phyloP scores from a whole-genome alignment of 2,113 vertebrate species.

The Numida meleagris region DNA sequence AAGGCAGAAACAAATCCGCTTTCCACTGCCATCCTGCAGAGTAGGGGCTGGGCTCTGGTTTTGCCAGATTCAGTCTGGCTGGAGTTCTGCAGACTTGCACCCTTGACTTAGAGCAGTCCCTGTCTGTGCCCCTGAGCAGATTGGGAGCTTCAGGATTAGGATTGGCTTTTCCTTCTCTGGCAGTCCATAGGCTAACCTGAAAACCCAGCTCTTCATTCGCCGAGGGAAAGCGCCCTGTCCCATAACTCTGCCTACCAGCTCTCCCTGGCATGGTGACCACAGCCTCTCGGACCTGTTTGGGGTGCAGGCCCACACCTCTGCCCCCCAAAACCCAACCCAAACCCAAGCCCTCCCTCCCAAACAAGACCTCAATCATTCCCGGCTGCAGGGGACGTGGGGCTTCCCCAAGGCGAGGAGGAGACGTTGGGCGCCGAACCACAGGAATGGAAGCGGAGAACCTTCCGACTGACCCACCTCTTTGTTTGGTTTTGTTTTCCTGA shows the following conservation, averaged over 20 bases:
- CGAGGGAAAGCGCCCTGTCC: constrained; percentile 57
- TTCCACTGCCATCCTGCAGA: not conserved
- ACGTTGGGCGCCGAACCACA: not conserved
- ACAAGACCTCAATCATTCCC: constrained; percentile 65
- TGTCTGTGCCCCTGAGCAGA: not conserved
- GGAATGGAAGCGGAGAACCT: constrained; percentile 42
- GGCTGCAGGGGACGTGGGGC: constrained; percentile 42
- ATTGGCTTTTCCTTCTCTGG: not conserved
- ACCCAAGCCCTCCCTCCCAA: not conserved
- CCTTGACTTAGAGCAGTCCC: not conserved
- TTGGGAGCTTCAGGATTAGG: not conserved
- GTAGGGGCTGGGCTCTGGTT: not conserved
- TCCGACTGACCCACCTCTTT: not conserved
- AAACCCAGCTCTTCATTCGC: not conserved
- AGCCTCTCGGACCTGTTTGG: not conserved
- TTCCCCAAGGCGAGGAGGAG: constrained; percentile 10
- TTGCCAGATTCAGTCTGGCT: not conserved
- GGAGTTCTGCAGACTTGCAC: not conserved
- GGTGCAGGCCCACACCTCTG: not conserved
- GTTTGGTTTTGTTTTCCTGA: constrained; percentile 6
- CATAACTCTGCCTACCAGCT: constrained; percentile 46
- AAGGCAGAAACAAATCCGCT: not conserved
- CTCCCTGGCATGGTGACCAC: constrained; percentile 4
- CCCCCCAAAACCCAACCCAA: not conserved
- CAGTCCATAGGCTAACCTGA: not conserved